Conservation (phyloP, 2,888 invertebrate species). For the Antheraea assamensis region DNA sequence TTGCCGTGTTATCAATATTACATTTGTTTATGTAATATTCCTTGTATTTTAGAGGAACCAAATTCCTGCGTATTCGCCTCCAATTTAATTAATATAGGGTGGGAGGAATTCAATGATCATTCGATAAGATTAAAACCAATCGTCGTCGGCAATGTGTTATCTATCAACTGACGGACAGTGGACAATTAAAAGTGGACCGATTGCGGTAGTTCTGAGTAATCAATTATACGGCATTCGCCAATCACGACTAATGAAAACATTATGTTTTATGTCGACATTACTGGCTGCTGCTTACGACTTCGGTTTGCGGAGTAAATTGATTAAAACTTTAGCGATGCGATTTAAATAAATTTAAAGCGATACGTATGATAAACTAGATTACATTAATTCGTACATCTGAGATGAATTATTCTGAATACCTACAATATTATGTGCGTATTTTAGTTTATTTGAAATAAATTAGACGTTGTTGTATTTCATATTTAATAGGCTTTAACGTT, state of each 20-base stretch:
- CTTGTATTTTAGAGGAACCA: neutral
- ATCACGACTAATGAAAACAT: conserved; percentile 19
- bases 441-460: too few relatives aligned
- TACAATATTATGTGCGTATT: too few relatives aligned
- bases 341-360: neutral
- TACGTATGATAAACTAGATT: neutral
- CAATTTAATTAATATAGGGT: neutral
- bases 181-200: conserved; percentile 33
- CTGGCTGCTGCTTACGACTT: conserved; percentile 11
- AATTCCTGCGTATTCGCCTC: neutral
- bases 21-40: neutral
- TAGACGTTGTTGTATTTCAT: too few relatives aligned
- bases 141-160: conserved; percentile 31
- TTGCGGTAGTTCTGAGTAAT: conserved; percentile 31
- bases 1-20: too few relatives aligned
- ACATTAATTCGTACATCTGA: too few relatives aligned
- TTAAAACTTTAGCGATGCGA: neutral
- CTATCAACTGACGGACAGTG: conserved; percentile 30
- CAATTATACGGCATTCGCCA: conserved; percentile 29
- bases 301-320: neutral
- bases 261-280: conserved; percentile 19
- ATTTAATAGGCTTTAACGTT: too few relatives aligned
- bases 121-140: conserved; percentile 26
- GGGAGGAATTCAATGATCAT: conserved; percentile 2
- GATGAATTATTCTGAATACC: neutral